Conservation (phyloP, 2,113 vertebrate genomes). For the Scartelaos histophorus region DNA sequence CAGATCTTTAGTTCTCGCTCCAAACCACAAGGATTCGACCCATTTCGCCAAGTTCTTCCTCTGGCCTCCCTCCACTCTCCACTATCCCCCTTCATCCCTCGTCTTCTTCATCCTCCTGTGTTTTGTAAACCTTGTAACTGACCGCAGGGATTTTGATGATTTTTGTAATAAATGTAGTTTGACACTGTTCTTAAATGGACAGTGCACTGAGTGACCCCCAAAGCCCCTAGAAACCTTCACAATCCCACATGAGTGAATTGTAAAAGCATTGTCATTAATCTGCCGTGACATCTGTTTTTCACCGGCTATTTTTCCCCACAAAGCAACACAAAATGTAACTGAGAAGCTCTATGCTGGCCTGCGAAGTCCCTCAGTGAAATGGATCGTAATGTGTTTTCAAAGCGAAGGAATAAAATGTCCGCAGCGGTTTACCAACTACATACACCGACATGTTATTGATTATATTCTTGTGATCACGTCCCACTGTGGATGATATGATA, state of each 20-base stretch:
- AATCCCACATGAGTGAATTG: conserved; percentile 43
- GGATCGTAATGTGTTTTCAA: neutral
- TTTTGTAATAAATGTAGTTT: conserved; percentile 51
- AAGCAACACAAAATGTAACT: neutral
- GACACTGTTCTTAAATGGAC: conserved; percentile 48
- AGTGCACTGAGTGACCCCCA: conserved; percentile 24
- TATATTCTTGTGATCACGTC: too few species aligned
- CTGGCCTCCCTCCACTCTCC: conserved; percentile 35
- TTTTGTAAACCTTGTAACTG: conserved; percentile 48
- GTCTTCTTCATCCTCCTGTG: conserved; percentile 25
- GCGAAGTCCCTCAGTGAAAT: neutral
- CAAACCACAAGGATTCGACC: conserved; percentile 44
- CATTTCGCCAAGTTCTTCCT: conserved; percentile 47
- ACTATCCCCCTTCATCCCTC: conserved; percentile 19
- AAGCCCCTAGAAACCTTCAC: conserved; percentile 29
- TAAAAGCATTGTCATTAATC: conserved; percentile 50
- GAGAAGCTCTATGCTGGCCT: neutral
- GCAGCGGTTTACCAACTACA: too few species aligned
- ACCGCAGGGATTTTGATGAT: conserved; percentile 46
- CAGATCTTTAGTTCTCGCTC: conserved; percentile 37
- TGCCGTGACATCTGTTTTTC: conserved; percentile 37
- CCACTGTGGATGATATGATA: too few species aligned
- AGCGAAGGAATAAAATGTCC: neutral
- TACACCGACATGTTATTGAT: neutral
- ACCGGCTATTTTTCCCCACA: neutral